A percentile compares a stretch with the other conserved stretches of the same genome.
Evolutionary conservation across 2,888 invertebrate genomes (phyloP).

Genomic region (Pollenia angustigena): DNA sequence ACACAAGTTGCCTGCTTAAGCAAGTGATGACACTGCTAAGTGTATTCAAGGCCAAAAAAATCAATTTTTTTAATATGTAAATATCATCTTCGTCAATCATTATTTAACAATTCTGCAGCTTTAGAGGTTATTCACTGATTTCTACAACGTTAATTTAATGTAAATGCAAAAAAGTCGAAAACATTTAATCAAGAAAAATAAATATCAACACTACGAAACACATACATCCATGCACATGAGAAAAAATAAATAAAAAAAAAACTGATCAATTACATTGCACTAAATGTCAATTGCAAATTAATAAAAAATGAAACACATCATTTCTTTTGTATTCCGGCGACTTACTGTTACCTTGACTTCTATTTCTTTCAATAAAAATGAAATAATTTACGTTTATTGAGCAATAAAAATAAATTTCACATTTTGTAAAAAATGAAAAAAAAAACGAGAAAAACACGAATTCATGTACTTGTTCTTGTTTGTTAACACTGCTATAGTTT

Average conservation of each 20-base stretch:
- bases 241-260: not conserved
- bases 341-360: slow-evolving; percentile 19
- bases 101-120: no score
- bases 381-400: slow-evolving; percentile 18
- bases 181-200: not conserved
- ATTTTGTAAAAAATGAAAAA: not conserved
- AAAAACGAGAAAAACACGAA: not conserved
- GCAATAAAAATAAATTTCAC: slow-evolving; percentile 30
- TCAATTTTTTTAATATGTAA: no score
- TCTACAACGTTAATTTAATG: no score
- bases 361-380: slow-evolving; percentile 26
- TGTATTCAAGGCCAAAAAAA: no score
- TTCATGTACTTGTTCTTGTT: slow-evolving; percentile 9
- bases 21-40: no score
- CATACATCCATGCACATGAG: not conserved
- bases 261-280: not conserved
- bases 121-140: no score
- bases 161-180: not conserved
- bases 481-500: slow-evolving; percentile 22
- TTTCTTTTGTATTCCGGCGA: not conserved
- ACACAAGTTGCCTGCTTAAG: no score
- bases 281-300: slow-evolving; percentile 18
- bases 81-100: no score
- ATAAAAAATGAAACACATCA: not conserved
- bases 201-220: not conserved